Evolutionary conservation across 2,888 invertebrate species (phyloP), one percentile per base, ranked within the genome.

Genomic region (Gortyna flavago): DNA sequence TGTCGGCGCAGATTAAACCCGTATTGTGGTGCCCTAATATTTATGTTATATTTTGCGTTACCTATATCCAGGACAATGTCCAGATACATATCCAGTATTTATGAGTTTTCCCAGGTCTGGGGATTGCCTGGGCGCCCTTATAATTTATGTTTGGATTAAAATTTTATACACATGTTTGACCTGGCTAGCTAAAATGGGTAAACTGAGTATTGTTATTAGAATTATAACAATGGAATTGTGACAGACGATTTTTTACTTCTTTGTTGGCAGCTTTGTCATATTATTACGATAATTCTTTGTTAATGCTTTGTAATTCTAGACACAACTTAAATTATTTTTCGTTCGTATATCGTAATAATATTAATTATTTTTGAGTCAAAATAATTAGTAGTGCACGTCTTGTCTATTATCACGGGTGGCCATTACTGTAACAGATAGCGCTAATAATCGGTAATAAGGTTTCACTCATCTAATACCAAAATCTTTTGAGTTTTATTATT

Each of bases 1-100:
- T 81, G 82, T 81, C 41, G 73, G 68, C 72, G 25, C 59, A 85
- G 87, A 87, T 87, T 87, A 87, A 81, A 87, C 44, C 72, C 2
- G 84, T 80, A 87, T 87, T 87, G 87, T 87, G 79, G 74, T 68
- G 44, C 38, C 73, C 64, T 87, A 78, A 83, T 85, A 85, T 88
- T 80, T 79, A 85, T 81, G 83, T 75, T 77, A 85, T 83, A 87
- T 88, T 81, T 77, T 59, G 70, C 80, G 69, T 80, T 79, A n/a
- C n/a, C n/a, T n/a, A 72, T 77, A 74, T 61, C 69, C 66, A 51
- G 69, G 51, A 78, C 77, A 79, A 75, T 78, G 77, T 80, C 79
- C 77, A 85, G 87, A 87, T 85, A 85, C 65, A 64, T 79, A 62
- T 79, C 29, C 70, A 76, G 79, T 86, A 82, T 88, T 88, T 87